Base-by-base conservation (phyloP, 92 coral and sea anemone species). In the Palythoa grandiflora region DNA sequence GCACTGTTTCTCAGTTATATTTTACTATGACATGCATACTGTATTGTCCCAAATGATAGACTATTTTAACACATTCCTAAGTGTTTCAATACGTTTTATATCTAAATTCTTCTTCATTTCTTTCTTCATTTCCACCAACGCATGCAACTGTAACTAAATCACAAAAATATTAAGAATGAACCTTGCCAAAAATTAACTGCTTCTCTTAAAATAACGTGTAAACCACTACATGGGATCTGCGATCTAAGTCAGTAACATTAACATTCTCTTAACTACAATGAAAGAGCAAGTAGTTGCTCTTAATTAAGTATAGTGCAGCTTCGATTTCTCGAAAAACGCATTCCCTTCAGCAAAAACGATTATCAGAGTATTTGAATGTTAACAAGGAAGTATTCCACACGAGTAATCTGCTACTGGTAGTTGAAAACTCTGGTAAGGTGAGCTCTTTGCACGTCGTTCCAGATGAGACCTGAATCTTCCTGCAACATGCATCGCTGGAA, bases 401-500 rank as follows among this genome's bases (percentile, higher is more conserved):
- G 60, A 75, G 79, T 75, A 50, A 75, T 50, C 79, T 75, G 79
- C 79, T 75, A 75, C 79, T 75, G 79, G 61, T 75, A 75, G 79
- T 75, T 75, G 16, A 75, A 75, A 75, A 48, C 79, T 75, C 63
- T 48, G 79, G 79, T 75, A 75, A 75, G 79, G 79, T 75, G 79
- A 75, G 79, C 79, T 75, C 79, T 75, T 75, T 75, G 79, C 79
- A 75, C 79, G 60, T 75, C 60, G 60, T 75, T 75, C 79, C 0
- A 28, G 28, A 28, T 28, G 28, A 28, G 28, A 28, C 0, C 28
- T 28, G 28, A 0, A 28, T 28, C 28, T 28, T 75, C 79, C 79
- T 44, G 79, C 79, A 75, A 50, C 79, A 75, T 75, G 79, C 79
- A 75, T 75, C 39, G 79, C 79, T 48, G 79, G 88, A 92, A 80